A percentile compares a stretch with the other conserved stretches of the same genome.
phyloP scores from a whole-genome alignment of 2,888 invertebrate species.

The Drosophila aldrichi region DNA sequence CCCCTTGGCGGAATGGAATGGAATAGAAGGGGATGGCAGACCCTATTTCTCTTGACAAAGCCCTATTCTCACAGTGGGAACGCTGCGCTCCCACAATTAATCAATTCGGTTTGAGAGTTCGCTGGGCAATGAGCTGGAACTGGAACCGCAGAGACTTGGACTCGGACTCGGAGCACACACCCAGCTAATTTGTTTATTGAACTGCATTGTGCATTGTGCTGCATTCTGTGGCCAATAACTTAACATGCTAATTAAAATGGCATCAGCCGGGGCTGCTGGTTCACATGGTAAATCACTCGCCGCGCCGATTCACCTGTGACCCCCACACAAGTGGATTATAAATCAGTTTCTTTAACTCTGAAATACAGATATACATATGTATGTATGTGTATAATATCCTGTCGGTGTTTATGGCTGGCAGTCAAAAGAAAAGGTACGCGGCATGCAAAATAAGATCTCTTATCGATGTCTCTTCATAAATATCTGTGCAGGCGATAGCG shows the following conservation, averaged over 20 bases:
- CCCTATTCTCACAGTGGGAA: constrained; percentile 74
- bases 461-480: constrained; percentile 73
- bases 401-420: constrained; percentile 66
- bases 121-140: constrained; percentile 71
- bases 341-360: neutral
- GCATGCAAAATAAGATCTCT: constrained; percentile 75
- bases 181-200: constrained; percentile 76
- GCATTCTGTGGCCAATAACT: constrained; percentile 55
- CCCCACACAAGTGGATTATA: constrained; percentile 59
- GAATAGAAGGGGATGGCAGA: neutral
- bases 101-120: constrained; percentile 55
- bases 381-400: constrained; percentile 50
- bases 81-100: constrained; percentile 83
- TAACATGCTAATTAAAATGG: constrained; percentile 75
- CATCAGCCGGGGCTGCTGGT: constrained; percentile 28
- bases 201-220: constrained; percentile 55
- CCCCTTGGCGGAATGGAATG: neutral
- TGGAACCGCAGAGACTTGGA: constrained; percentile 52
- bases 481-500: constrained; percentile 73
- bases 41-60: constrained; percentile 29
- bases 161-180: constrained; percentile 59
- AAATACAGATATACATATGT: too few relatives aligned
- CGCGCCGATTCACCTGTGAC: constrained; percentile 54
- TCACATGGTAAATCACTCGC: constrained; percentile 66
- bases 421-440: constrained; percentile 47